Evolutionary conservation across 2,113 vertebrate species (phyloP).

Genomic region (Solenodon paradoxus): DNA sequence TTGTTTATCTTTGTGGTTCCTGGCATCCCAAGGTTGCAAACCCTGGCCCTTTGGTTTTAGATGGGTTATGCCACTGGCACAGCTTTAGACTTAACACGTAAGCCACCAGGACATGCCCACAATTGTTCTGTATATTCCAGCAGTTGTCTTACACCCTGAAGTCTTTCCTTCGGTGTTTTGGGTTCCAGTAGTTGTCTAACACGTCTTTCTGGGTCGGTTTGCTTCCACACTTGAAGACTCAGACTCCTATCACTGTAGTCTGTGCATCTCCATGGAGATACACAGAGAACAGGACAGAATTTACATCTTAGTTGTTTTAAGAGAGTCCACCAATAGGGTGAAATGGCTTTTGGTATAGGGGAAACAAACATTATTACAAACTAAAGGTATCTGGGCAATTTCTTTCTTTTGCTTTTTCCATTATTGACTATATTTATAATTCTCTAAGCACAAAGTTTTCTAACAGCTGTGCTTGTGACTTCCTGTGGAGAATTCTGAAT

Average conservation of each 20-base stretch:
- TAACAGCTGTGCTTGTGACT: not conserved
- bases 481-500: not conserved
- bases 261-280: not conserved
- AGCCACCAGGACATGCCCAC: too few species aligned
- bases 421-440: conserved; percentile 36
- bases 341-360: not conserved
- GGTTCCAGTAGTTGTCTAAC: not conserved
- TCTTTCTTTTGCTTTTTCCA: not conserved
- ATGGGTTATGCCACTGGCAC: too few species aligned
- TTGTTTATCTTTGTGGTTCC: too few species aligned
- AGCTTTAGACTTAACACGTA: too few species aligned
- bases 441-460: not conserved
- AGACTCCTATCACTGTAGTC: not conserved
- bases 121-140: not conserved
- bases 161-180: not conserved
- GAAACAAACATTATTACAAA: not conserved
- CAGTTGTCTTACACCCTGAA: not conserved
- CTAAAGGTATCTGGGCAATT: not conserved
- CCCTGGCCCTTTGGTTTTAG: too few species aligned
- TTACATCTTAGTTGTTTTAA: not conserved
- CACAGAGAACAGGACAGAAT: not conserved
- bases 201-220: not conserved
- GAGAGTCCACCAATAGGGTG: not conserved
- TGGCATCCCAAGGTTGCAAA: too few species aligned
- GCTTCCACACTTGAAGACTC: not conserved